Percentiles rank a stretch among this genome's conserved stretches.
These are phyloP conservation scores for Caenorhabditis sulstoni DNA, from an alignment of 2,888 invertebrate genomes.

Conservation along the genomic window DNA sequence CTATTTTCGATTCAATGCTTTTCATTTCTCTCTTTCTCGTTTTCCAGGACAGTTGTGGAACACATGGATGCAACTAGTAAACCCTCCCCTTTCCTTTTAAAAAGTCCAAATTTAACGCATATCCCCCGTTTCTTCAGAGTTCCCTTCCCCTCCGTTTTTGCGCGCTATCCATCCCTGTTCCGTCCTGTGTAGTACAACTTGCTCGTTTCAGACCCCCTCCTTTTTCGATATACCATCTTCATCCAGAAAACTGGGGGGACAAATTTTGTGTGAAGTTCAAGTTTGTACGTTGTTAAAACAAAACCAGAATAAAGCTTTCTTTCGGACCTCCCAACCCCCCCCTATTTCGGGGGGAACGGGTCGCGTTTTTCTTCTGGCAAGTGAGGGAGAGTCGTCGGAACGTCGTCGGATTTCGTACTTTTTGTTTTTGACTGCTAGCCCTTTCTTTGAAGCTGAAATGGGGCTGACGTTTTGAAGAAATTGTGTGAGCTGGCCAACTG, in stretches of 20 bases:
- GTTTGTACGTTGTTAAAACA: slow-evolving; percentile 28
- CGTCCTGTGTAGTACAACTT: slow-evolving; percentile 4
- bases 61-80: slow-evolving; percentile 23
- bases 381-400: too few species aligned
- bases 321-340: slow-evolving; percentile 29
- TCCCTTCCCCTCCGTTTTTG: neutral
- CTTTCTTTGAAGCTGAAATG: neutral
- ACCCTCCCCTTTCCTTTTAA: neutral
- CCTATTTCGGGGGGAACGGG: too few species aligned
- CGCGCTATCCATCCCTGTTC: slow-evolving; percentile 16
- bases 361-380: too few species aligned
- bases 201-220: too few species aligned
- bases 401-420: neutral
- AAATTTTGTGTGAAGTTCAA: neutral
- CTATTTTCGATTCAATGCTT: slow-evolving; percentile 38
- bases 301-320: slow-evolving; percentile 49
- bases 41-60: slow-evolving; percentile 8
- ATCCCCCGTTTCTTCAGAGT: slow-evolving; percentile 3
- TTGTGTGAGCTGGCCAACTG: too few species aligned
- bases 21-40: neutral
- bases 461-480: too few species aligned
- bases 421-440: neutral
- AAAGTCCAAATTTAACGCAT: slow-evolving; percentile 32
- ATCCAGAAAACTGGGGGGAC: too few species aligned
- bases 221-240: too few species aligned